Evolutionary conservation across 2,888 invertebrate species (phyloP).

Genomic region (Clitarchus hookeri): DNA sequence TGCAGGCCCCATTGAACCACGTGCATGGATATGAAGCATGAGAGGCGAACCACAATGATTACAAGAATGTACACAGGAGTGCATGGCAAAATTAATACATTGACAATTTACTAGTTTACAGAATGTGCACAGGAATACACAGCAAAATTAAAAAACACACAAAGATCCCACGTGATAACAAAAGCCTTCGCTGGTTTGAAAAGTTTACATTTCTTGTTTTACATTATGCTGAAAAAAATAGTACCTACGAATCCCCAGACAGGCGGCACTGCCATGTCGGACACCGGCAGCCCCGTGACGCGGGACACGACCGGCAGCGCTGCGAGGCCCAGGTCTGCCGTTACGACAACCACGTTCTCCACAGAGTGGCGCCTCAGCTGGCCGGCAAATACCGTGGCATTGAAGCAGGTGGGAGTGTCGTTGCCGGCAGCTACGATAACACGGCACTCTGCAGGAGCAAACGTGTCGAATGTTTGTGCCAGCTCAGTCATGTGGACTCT

Average conservation of each 20-base stretch:
- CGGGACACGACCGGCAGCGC: not conserved
- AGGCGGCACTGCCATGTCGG: not conserved
- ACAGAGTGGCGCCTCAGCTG: not conserved
- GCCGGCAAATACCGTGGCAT: not conserved
- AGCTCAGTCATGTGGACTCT: not conserved
- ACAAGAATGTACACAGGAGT: too few relatives aligned
- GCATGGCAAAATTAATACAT: too few relatives aligned
- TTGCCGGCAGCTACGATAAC: slow-evolving; percentile 2
- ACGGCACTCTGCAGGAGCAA: not conserved
- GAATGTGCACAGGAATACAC: too few relatives aligned
- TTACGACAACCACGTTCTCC: slow-evolving; percentile 11
- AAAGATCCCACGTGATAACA: too few relatives aligned
- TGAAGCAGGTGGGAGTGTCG: slow-evolving; percentile 21
- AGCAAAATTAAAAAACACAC: too few relatives aligned
- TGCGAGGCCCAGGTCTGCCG: slow-evolving; percentile 8
- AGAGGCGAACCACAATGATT: too few relatives aligned
- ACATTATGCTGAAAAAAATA: too few relatives aligned
- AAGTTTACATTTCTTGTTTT: too few relatives aligned
- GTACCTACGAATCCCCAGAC: slow-evolving; percentile 16
- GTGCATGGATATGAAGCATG: too few relatives aligned
- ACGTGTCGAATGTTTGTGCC: not conserved
- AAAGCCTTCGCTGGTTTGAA: too few relatives aligned
- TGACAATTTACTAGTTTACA: too few relatives aligned
- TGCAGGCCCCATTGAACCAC: too few relatives aligned
- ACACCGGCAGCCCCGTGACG: not conserved